Conservation (phyloP, 2,888 invertebrate genomes). For the Clepsis dumicolana region DNA sequence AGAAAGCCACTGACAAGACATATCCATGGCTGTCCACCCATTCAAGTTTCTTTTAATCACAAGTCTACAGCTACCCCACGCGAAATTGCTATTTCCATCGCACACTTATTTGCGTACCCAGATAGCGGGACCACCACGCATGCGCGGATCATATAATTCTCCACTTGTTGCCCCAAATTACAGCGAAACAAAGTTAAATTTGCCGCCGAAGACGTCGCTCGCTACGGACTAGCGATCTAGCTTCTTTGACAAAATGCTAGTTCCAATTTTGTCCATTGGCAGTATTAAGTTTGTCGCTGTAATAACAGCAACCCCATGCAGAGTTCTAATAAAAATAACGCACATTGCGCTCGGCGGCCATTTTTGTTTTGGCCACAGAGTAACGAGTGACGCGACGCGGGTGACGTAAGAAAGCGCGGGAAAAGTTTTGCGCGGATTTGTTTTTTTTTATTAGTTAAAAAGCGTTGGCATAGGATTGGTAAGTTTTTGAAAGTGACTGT, state of each 20-base stretch:
- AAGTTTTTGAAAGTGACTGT: conserved; percentile 4
- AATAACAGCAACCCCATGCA: conserved; percentile 77
- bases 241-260: background rate
- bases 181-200: conserved; percentile 48
- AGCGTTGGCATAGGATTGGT: background rate
- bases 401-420: conserved; percentile 66
- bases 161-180: conserved; percentile 82
- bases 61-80: conserved; percentile 64
- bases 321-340: conserved; percentile 77
- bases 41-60: conserved; percentile 33
- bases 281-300: conserved; percentile 18
- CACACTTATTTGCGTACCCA: conserved; percentile 71
- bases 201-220: conserved; percentile 15
- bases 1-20: no score
- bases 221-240: background rate
- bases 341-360: conserved; percentile 56
- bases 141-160: conserved; percentile 78
- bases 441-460: conserved; percentile 39
- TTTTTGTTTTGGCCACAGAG: conserved; percentile 73
- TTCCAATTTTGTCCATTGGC: conserved; percentile 6
- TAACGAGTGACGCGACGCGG: conserved; percentile 65
- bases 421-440: conserved; percentile 51
- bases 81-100: conserved; percentile 71
- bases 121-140: conserved; percentile 79
- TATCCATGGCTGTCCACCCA: conserved; percentile 6